These are phyloP conservation scores for Beroe forskalii DNA, from an alignment of 37 sponge, comb jelly and placozoan genomes.

Conservation along the genomic window DNA sequence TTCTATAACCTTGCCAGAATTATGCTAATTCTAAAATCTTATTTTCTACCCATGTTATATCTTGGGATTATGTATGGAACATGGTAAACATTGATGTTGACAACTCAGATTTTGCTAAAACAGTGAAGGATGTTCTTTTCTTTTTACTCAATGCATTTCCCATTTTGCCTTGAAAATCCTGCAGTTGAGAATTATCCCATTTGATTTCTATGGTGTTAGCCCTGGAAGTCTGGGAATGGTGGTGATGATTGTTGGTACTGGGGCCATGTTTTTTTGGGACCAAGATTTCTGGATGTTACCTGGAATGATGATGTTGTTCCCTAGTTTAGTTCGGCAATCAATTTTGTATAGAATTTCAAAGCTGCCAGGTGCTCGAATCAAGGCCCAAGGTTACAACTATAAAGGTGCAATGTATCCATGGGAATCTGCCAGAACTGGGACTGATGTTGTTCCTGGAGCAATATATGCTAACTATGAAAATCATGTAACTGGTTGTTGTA, in stretches of 20 bases:
- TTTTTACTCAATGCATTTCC: slow-evolving; percentile 7
- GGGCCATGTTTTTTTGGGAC: slow-evolving; percentile 23
- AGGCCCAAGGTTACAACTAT: not conserved
- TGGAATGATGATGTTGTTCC: not conserved
- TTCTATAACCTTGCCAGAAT: not conserved
- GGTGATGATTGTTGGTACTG: not conserved
- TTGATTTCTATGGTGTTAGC: slow-evolving; percentile 24
- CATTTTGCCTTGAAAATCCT: slow-evolving; percentile 20
- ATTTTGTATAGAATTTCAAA: slow-evolving; percentile 13
- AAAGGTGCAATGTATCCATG: slow-evolving; percentile 38
- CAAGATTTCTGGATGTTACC: slow-evolving; percentile 45
- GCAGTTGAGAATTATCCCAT: not conserved
- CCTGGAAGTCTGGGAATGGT: slow-evolving; percentile 34
- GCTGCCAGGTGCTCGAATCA: slow-evolving; percentile 3
- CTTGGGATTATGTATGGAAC: not conserved
- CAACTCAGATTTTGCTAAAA: not conserved
- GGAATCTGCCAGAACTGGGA: slow-evolving; percentile 16
- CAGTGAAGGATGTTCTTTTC: not conserved
- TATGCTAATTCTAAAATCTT: too few relatives aligned
- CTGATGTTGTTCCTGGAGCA: slow-evolving; percentile 5
- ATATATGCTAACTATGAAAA: slow-evolving; percentile 20
- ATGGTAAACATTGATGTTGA: slow-evolving; percentile 1
- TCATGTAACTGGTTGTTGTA: slow-evolving; percentile 21
- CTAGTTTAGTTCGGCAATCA: not conserved
- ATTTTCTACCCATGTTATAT: not conserved